Evolutionary conservation across 1,140 invertebrate genomes (phyloP).

Genomic region (Pomphorhynchus laevis): DNA sequence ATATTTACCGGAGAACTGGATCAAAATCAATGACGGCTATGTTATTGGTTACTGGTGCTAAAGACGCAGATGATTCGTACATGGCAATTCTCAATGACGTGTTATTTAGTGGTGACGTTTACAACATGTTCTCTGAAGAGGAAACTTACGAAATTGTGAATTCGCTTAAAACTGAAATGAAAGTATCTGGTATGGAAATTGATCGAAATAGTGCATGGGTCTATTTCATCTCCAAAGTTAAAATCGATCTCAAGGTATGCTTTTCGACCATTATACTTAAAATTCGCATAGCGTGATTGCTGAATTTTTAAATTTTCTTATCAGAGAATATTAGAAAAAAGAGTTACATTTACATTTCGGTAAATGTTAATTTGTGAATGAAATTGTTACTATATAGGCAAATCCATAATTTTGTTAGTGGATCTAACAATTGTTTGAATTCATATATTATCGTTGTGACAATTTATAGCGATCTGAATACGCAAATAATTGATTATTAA

Average conservation of each 20-base stretch:
- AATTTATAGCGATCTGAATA: too few relatives aligned
- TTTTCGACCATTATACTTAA: background rate
- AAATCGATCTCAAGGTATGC: background rate
- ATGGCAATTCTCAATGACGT: constrained; percentile 2
- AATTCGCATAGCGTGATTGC: background rate
- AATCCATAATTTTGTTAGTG: too few relatives aligned
- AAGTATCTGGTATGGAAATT: background rate
- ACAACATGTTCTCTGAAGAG: background rate
- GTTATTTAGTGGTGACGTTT: background rate
- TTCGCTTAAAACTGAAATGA: background rate
- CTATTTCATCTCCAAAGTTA: background rate
- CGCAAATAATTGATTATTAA: too few relatives aligned
- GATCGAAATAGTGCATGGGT: background rate
- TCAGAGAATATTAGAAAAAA: too few relatives aligned
- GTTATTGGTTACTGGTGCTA: constrained; percentile 4
- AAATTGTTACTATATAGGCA: too few relatives aligned
- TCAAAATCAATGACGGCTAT: background rate
- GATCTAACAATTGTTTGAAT: too few relatives aligned
- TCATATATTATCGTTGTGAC: too few relatives aligned
- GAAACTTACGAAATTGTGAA: background rate
- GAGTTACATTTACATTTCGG: too few relatives aligned
- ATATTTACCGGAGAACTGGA: background rate
- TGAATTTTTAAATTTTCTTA: background rate
- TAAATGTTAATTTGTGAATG: too few relatives aligned
- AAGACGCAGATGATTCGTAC: background rate